These are phyloP conservation scores for Sciurus niger DNA, from an alignment of 2,113 vertebrate species.

Conservation along the genomic window DNA sequence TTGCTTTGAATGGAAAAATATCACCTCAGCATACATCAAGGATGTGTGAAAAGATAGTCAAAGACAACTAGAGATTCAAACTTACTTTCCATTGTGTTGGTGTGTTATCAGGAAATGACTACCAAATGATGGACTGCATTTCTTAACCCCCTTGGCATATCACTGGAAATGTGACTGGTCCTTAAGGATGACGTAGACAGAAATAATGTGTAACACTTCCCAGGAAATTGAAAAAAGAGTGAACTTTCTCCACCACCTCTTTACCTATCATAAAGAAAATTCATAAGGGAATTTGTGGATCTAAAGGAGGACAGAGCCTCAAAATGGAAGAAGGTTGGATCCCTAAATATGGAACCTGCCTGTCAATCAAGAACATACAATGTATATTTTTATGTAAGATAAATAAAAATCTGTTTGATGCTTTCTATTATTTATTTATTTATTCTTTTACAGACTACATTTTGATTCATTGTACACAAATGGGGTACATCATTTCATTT, in stretches of 20 bases:
- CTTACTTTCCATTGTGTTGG: neutral
- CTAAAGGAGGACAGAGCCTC: neutral
- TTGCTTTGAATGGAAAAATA: conserved; percentile 78
- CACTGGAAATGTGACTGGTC: neutral
- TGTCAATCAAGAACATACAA: neutral
- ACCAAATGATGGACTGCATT: neutral
- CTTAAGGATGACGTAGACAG: neutral
- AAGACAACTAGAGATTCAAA: neutral
- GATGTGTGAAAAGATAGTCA: neutral
- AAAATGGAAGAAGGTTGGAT: neutral
- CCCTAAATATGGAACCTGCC: neutral
- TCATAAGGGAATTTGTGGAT: neutral
- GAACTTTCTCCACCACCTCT: neutral
- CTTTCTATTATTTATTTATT: neutral
- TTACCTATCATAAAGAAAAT: neutral
- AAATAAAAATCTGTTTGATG: conserved; percentile 6
- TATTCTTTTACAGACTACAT: no score
- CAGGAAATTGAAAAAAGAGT: neutral
- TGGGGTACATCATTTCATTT: no score
- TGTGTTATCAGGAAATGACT: neutral
- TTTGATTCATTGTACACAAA: no score
- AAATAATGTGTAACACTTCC: neutral
- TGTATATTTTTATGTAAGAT: neutral
- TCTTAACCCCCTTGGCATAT: conserved; percentile 66
- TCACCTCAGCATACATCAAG: conserved; percentile 70